These are phyloP conservation scores for Parochlus steinenii DNA, from an alignment of 2,888 invertebrate species.

Conservation along the genomic window DNA sequence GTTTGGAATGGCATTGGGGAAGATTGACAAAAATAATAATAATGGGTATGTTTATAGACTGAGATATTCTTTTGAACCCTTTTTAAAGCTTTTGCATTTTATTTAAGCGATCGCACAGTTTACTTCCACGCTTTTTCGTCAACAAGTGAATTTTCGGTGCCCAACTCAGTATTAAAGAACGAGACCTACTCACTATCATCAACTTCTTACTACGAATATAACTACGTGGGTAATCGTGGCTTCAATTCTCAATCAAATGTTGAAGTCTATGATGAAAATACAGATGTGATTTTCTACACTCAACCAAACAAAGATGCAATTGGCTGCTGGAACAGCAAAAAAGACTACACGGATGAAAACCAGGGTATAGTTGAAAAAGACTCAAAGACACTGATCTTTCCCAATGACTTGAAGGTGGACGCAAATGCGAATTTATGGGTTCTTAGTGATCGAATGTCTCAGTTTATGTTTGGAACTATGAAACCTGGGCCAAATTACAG, in stretches of 20 bases:
- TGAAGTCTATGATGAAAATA: constrained; percentile 48
- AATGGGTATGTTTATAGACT: constrained; percentile 43
- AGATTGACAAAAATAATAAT: constrained; percentile 32
- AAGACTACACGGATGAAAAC: constrained; percentile 45
- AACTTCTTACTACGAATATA: constrained; percentile 52
- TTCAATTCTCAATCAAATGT: constrained; percentile 55
- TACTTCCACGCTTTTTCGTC: constrained; percentile 74
- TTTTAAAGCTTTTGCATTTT: too few relatives aligned
- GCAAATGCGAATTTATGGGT: constrained; percentile 51
- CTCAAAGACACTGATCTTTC: constrained; percentile 50
- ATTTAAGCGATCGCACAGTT: constrained; percentile 45
- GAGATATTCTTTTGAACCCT: too few relatives aligned
- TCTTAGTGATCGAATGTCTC: constrained; percentile 59
- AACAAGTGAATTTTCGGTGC: constrained; percentile 63
- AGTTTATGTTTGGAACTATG: constrained; percentile 46
- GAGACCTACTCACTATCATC: constrained; percentile 46
- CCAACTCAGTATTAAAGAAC: constrained; percentile 54
- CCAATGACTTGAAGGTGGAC: constrained; percentile 60
- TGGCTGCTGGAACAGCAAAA: constrained; percentile 61
- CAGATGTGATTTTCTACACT: constrained; percentile 57
- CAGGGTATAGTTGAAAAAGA: constrained; percentile 51
- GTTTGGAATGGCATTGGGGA: constrained; percentile 54
- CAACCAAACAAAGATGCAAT: constrained; percentile 57
- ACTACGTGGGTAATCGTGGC: constrained; percentile 54
- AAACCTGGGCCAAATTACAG: constrained; percentile 52